Conservation (phyloP, 2,888 invertebrate genomes). For the Pristionchus maxplancki region DNA sequence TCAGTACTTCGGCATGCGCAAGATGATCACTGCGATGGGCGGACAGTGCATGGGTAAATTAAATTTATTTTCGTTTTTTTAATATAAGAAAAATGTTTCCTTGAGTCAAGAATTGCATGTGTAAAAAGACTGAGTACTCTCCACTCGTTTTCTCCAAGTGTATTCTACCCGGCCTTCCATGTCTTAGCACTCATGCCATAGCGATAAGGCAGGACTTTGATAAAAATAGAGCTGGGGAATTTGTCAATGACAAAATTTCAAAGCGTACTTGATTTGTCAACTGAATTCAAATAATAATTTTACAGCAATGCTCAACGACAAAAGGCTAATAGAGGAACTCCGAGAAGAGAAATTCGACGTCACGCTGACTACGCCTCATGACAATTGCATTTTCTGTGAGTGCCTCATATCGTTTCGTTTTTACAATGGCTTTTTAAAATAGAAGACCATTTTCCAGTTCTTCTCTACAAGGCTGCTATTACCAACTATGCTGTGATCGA, state of each 20-base stretch:
- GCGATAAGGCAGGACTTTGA: background rate
- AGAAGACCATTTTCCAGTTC: background rate
- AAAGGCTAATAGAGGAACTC: background rate
- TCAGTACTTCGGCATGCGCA: background rate
- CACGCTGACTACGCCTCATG: background rate
- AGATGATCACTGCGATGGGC: background rate
- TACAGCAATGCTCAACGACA: background rate
- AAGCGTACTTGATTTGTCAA: background rate
- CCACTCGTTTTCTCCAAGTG: background rate
- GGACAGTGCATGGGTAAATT: background rate
- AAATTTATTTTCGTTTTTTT: background rate
- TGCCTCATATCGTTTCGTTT: background rate
- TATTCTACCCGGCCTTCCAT: background rate
- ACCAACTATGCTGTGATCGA: background rate
- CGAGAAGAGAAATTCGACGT: background rate
- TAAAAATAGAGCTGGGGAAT: background rate
- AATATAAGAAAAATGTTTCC: no score
- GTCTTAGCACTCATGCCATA: background rate
- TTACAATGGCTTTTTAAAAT: background rate
- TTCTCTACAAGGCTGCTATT: background rate
- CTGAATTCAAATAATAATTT: no score
- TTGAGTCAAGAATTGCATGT: no score
- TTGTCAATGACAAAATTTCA: background rate
- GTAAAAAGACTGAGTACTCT: background rate
- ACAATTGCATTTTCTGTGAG: constrained; percentile 11